These are phyloP conservation scores for Sminthurides aquaticus DNA, from an alignment of 2,888 invertebrate species.

Conservation along the genomic window DNA sequence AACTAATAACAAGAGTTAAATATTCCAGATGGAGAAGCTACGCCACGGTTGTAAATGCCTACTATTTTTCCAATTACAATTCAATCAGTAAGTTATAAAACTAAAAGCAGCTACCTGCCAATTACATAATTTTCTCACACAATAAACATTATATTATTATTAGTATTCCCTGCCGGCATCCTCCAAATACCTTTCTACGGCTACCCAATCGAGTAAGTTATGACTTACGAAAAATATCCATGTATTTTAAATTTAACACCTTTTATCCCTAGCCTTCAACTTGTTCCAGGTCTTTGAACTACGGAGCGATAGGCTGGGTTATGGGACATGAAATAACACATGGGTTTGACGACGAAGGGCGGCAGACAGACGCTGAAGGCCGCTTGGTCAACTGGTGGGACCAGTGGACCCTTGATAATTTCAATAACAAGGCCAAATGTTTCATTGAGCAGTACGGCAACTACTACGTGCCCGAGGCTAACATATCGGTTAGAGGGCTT, in stretches of 20 bases:
- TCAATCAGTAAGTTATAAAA: conserved; percentile 75
- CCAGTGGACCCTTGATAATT: conserved; percentile 64
- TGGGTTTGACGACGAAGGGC: conserved; percentile 61
- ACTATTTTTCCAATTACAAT: conserved; percentile 76
- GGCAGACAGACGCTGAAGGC: conserved; percentile 85
- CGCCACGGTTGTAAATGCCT: conserved; percentile 77
- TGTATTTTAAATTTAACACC: not conserved
- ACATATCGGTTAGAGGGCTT: not conserved
- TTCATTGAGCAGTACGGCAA: conserved; percentile 59
- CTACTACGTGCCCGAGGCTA: conserved; percentile 2
- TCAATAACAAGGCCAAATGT: conserved; percentile 74
- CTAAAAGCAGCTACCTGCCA: no score
- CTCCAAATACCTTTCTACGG: conserved; percentile 79
- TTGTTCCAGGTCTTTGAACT: conserved; percentile 34
- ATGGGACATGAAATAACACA: conserved; percentile 51
- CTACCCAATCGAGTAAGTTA: conserved; percentile 37
- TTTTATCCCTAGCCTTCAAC: not conserved
- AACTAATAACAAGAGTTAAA: no score
- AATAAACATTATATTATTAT: conserved; percentile 1
- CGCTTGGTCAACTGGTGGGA: conserved; percentile 92
- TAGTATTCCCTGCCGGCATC: conserved; percentile 75
- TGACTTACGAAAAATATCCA: no score
- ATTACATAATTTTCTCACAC: not conserved
- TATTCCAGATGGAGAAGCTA: conserved; percentile 38
- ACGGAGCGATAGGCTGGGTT: conserved; percentile 44